Base-by-base conservation (phyloP, 37 sponge, comb jelly and placozoan species). In the Spongia lamella region DNA sequence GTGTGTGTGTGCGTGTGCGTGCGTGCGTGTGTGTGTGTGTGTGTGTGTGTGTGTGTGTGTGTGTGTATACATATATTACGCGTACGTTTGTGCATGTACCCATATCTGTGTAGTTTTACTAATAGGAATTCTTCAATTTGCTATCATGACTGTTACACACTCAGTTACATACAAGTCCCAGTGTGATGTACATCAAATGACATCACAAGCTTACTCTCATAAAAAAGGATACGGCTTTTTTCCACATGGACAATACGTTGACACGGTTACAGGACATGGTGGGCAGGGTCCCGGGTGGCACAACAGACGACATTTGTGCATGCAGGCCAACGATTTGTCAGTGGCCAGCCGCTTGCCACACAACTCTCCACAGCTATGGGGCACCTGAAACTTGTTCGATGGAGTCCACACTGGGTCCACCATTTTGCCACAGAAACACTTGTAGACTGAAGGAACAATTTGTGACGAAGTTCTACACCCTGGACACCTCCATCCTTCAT, bases 231-330 rank as follows among this genome's bases (percentile, higher is more conserved):
- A 81, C 63, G 53, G 64, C 36, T 50, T 78, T 37, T 53, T 66
- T 22, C 92, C 92, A 68, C 92, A 91, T n/a, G 88, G 84, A 64
- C 92, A 91, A 26, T 29, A 56, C 29, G 69, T 73, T 21, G 33
- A 55, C 4, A 76, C 66, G 69, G 73, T 86, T 30, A 75, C 86
- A 3, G 91, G 91, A 60, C 91, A 90, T 11, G 82, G 87, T 2
- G 91, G 91, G 47, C 91, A 90, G 1, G 91, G 91, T 1, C 91
- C 91, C 33, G 90, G 89, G 47, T 88, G 89, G 53, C 89, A 88
- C 37, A 63, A 75, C 31, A 66, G 57, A 4, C 29, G 72, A 43
- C 88, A 87, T 24, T 56, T 68, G 69, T 88, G 89, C 52, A 52
- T 34, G 63, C 81, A 80, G 49, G 24, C 13, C 2, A 57, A 38